phyloP scores from a whole-genome alignment of 2,888 invertebrate genomes.

The Aleiodes alternator region DNA sequence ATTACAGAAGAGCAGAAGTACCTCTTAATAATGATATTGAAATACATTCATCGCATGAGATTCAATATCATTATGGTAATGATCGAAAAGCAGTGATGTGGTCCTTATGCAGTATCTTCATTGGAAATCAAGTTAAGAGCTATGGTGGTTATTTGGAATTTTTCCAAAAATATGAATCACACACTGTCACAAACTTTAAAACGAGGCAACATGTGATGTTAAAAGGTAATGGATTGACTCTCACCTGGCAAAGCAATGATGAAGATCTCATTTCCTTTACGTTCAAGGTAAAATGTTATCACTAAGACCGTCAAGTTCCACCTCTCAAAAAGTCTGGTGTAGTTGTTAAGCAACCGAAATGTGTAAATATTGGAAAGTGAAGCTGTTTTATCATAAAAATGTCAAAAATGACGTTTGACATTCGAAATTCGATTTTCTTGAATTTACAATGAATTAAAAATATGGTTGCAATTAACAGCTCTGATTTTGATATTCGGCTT shows the following conservation, averaged over 20 bases:
- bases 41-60: constrained; percentile 80
- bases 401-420: too few relatives aligned
- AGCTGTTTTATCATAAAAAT: too few relatives aligned
- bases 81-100: constrained; percentile 80
- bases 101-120: constrained; percentile 81
- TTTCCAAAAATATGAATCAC: constrained; percentile 82
- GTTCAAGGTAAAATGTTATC: too few relatives aligned
- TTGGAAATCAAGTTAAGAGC: constrained; percentile 87
- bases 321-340: too few relatives aligned
- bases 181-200: constrained; percentile 77
- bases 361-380: too few relatives aligned
- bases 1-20: constrained; percentile 61
- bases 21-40: constrained; percentile 73
- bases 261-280: too few relatives aligned
- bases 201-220: constrained; percentile 88
- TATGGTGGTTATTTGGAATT: constrained; percentile 90
- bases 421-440: too few relatives aligned
- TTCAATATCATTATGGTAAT: constrained; percentile 76
- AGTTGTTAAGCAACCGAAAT: too few relatives aligned
- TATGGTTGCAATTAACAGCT: too few relatives aligned
- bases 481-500: too few relatives aligned
- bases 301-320: too few relatives aligned
- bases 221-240: constrained; percentile 84
- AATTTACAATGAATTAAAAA: too few relatives aligned
- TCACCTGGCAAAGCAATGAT: constrained; percentile 81